phyloP scores from a whole-genome alignment of 2,888 invertebrate species.

The Erebia ligea region DNA sequence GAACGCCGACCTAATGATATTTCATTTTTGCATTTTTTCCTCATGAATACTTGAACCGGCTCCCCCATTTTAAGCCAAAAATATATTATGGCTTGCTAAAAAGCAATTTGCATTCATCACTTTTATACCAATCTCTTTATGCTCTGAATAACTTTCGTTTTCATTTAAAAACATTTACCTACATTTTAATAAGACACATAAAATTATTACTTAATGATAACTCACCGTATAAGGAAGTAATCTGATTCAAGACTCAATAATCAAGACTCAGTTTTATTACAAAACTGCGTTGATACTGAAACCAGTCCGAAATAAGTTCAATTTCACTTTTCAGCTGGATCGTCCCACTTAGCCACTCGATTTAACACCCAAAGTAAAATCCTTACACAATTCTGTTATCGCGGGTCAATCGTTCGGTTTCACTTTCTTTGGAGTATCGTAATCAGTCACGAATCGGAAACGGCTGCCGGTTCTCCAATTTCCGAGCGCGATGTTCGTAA shows the following conservation, averaged over 20 bases:
- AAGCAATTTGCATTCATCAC: slow-evolving; percentile 66
- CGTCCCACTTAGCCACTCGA: slow-evolving; percentile 63
- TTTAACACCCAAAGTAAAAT: slow-evolving; percentile 59
- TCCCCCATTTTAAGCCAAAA: slow-evolving; percentile 57
- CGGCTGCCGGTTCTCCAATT: slow-evolving; percentile 57
- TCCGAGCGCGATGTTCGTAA: slow-evolving; percentile 69
- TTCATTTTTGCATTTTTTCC: slow-evolving; percentile 64
- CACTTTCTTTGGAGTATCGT: slow-evolving; percentile 70
- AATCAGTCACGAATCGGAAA: slow-evolving; percentile 64
- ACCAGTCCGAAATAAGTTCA: slow-evolving; percentile 62
- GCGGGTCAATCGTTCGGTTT: slow-evolving; percentile 66
- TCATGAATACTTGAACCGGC: slow-evolving; percentile 67
- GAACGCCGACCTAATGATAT: slow-evolving; percentile 54
- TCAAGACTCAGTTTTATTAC: slow-evolving; percentile 71
- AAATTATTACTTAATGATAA: slow-evolving; percentile 10
- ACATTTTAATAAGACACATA: slow-evolving; percentile 3
- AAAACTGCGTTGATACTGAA: slow-evolving; percentile 80
- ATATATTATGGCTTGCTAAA: slow-evolving; percentile 52
- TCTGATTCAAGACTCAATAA: slow-evolving; percentile 64
- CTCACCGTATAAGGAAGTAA: slow-evolving; percentile 64
- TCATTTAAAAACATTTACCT: slow-evolving; percentile 20
- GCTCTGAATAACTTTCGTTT: slow-evolving; percentile 27
- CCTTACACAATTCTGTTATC: slow-evolving; percentile 68
- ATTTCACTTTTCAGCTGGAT: slow-evolving; percentile 57
- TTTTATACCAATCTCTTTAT: slow-evolving; percentile 44